A percentile compares a stretch with the other conserved stretches of the same genome.
These are phyloP conservation scores for Netelia fuscicornis DNA, from an alignment of 2,888 invertebrate genomes.

Conservation along the genomic window DNA sequence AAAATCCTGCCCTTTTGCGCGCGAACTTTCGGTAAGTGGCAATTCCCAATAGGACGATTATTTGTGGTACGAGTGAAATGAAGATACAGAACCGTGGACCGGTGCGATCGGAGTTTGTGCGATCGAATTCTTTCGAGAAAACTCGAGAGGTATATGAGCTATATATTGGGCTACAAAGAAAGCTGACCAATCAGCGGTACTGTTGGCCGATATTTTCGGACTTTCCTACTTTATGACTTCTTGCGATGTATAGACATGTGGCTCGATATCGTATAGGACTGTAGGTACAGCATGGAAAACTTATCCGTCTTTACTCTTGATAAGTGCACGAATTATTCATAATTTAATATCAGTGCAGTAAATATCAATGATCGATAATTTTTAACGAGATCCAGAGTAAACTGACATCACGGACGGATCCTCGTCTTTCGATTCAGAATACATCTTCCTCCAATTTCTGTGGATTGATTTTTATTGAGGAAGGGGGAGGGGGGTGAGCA, in stretches of 20 bases:
- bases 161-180: slow-evolving; percentile 21
- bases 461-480: not conserved
- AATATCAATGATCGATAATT: no score
- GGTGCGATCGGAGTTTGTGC: slow-evolving; percentile 41
- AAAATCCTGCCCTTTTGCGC: slow-evolving; percentile 63
- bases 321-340: no score
- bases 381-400: no score
- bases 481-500: no score
- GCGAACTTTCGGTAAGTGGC: slow-evolving; percentile 76
- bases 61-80: slow-evolving; percentile 69
- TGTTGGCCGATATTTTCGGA: not conserved
- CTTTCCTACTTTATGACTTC: no score
- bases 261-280: no score
- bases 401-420: no score
- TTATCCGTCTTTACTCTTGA: no score
- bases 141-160: slow-evolving; percentile 33
- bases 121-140: slow-evolving; percentile 57
- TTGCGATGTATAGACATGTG: no score
- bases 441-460: not conserved
- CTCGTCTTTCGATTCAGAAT: not conserved
- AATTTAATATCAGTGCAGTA: no score
- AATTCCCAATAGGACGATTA: slow-evolving; percentile 77
- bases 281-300: no score
- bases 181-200: not conserved
- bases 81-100: slow-evolving; percentile 13